Base-by-base conservation (phyloP, 2,888 invertebrate species). In the Philereme transversata region DNA sequence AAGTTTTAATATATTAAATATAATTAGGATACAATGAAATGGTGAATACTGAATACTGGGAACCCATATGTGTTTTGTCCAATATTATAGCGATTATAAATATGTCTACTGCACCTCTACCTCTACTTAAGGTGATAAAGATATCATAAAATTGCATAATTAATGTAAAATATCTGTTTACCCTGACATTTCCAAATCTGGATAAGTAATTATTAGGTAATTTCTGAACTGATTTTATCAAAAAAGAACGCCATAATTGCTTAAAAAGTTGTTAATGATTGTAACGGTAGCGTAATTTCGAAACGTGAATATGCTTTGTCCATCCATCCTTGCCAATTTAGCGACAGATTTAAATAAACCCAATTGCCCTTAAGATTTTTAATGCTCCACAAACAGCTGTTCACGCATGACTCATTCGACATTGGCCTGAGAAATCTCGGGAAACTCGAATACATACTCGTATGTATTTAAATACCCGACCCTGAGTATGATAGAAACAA, bases 291-390 rank as follows among this genome's bases (percentile, higher is more conserved):
- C 40, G 7, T 43, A 58, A 58, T 58, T 59, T 52, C 44, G 38
- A 56, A 11, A 56, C 35, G 33, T 53, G 53, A 58, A 48, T 57
- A 60, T 60, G 54, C 57, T 62, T 67, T 70, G 68, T 68, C 47
- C 60, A 63, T 63, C 57, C 52, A 64, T 66, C 64, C 60, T 63
- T 60, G 58, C 51, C 41, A 63, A 57, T 60, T 81, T 79, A 77
- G 79, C 81, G 82, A 81, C 81, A 79, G 70, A 73, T 74, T 84
- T 81, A 80, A 84, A 86, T 87, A 87, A 83, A 81, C 79, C 71
- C 75, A 72, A 79, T 83, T 81, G 87, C 86, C 89, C 88, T 90
- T 87, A 88, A 82, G 78, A 87, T 86, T 90, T 88, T 88, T 85
- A 85, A 84, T 84, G 77, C 76, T 82, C 78, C 80, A 82, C 82